These are phyloP conservation scores for Zaprionus bogoriensis DNA, from an alignment of 2,888 invertebrate species.

Conservation along the genomic window DNA sequence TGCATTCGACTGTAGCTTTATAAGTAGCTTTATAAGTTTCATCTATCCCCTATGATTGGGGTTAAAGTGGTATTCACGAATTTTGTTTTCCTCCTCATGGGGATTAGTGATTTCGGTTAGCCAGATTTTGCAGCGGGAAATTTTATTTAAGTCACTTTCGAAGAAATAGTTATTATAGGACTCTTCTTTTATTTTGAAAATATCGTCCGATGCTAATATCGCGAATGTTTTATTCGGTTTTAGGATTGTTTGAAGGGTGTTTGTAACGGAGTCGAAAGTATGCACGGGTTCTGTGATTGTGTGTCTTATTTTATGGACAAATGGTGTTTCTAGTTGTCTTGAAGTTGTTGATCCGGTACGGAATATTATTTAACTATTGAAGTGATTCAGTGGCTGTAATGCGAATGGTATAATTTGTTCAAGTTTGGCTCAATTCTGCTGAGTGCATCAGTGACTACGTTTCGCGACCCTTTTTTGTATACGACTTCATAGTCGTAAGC, in stretches of 20 bases:
- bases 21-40: too few species aligned
- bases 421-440: conserved; percentile 22
- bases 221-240: too few species aligned
- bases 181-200: conserved; percentile 7
- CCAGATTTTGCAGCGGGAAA: too few species aligned
- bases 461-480: conserved; percentile 18
- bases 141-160: too few species aligned
- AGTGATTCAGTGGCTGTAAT: conserved; percentile 52
- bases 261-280: conserved; percentile 2
- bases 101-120: too few species aligned
- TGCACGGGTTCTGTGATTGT: conserved; percentile 7
- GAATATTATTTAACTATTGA: conserved; percentile 42
- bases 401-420: conserved; percentile 37
- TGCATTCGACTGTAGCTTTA: too few species aligned
- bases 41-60: conserved; percentile 15
- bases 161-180: too few species aligned
- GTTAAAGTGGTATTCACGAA: conserved; percentile 14
- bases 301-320: conserved; percentile 6
- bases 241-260: neutral
- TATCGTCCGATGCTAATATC: too few species aligned
- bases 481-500: conserved; percentile 9
- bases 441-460: conserved; percentile 40
- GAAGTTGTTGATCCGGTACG: conserved; percentile 17
- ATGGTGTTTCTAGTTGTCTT: conserved; percentile 17
- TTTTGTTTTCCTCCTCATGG: conserved; percentile 5